Evolutionary conservation across 1,140 invertebrate species (phyloP).

Genomic region (Drosophila pallidifrons): DNA sequence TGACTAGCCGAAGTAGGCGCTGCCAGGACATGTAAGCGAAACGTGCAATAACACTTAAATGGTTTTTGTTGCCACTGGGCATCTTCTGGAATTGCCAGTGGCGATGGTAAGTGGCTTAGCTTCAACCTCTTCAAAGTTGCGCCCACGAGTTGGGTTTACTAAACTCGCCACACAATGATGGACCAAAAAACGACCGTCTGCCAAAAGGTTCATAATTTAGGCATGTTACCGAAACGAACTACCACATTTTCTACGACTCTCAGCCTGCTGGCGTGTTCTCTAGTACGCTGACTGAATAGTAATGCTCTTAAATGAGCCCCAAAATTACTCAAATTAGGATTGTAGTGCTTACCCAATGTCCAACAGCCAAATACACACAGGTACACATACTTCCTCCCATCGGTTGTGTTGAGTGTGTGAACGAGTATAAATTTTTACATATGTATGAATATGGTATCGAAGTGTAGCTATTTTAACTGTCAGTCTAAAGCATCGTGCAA

Average conservation of each 20-base stretch:
- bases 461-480: no score
- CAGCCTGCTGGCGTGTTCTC: constrained; percentile 2
- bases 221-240: constrained; percentile 41
- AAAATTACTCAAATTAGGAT: constrained; percentile 55
- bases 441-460: no score
- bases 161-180: constrained; percentile 16
- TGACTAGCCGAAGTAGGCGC: constrained; percentile 25
- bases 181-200: constrained; percentile 1
- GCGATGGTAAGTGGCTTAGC: constrained; percentile 39
- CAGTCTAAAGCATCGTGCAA: no score
- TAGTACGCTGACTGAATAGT: constrained; percentile 53
- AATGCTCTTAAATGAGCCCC: constrained; percentile 51
- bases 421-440: neutral
- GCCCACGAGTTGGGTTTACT: constrained; percentile 14
- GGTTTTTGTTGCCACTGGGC: constrained; percentile 46
- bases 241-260: constrained; percentile 8
- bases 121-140: constrained; percentile 15
- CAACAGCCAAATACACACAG: constrained; percentile 20
- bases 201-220: constrained; percentile 39
- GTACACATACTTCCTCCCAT: neutral
- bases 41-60: constrained; percentile 64
- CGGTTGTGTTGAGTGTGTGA: neutral
- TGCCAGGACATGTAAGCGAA: constrained; percentile 53
- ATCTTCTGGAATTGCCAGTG: constrained; percentile 28
- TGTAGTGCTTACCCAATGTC: constrained; percentile 7